phyloP scores from a whole-genome alignment of 2,888 invertebrate genomes.

The Cephus pygmeus region DNA sequence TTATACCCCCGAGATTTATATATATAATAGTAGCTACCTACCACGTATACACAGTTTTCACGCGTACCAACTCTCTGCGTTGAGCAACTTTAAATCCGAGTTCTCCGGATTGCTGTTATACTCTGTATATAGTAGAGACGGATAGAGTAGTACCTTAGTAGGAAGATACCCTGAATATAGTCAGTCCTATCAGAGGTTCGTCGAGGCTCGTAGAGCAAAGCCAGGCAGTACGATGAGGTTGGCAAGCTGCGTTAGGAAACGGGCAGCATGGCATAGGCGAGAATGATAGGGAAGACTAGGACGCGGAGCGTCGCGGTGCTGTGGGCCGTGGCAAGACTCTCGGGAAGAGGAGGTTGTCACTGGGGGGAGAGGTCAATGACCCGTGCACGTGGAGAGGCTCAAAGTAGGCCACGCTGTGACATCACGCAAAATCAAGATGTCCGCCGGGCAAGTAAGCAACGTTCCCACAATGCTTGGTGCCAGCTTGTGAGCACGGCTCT shows the following conservation, averaged over 20 bases:
- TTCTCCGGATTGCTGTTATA: background rate
- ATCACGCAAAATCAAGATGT: slow-evolving; percentile 61
- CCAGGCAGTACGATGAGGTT: background rate
- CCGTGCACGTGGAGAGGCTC: slow-evolving; percentile 59
- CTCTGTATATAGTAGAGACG: background rate
- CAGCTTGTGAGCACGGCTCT: slow-evolving; percentile 6
- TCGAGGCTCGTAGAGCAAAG: background rate
- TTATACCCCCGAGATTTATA: background rate
- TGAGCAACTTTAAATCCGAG: background rate
- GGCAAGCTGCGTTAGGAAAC: background rate
- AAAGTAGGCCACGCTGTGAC: slow-evolving; percentile 63
- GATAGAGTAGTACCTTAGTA: background rate
- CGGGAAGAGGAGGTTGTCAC: background rate
- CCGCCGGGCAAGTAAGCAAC: slow-evolving; percentile 38
- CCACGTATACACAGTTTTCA: too few relatives aligned
- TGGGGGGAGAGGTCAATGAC: slow-evolving; percentile 53
- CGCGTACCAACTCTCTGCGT: background rate
- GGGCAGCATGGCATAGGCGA: background rate
- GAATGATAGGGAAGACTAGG: background rate
- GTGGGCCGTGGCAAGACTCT: background rate
- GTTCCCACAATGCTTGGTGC: slow-evolving; percentile 34
- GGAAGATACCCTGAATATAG: background rate
- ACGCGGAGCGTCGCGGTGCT: slow-evolving; percentile 9
- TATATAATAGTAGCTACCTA: background rate
- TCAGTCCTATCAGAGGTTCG: background rate